Evolutionary conservation across 2,888 invertebrate genomes (phyloP).

Genomic region (Octonoba sinensis): DNA sequence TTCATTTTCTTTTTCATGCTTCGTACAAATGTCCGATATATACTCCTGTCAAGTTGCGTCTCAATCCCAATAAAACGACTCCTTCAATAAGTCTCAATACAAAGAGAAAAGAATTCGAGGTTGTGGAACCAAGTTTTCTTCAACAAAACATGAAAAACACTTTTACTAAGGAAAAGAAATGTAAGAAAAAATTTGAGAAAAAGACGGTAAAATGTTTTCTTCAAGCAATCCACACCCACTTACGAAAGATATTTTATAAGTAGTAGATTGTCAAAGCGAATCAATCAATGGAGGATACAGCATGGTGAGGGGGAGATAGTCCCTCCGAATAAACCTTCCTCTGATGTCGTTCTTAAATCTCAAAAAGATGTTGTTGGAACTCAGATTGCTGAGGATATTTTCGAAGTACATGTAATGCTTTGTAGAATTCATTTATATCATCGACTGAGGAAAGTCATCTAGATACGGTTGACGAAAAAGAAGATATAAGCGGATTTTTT

Average conservation of each 20-base stretch:
- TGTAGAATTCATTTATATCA: too few relatives aligned
- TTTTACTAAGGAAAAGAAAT: constrained; percentile 24
- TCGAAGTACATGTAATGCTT: too few relatives aligned
- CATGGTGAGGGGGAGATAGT: neutral
- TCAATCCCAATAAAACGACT: constrained; percentile 25
- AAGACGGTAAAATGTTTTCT: constrained; percentile 30
- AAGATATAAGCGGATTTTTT: too few relatives aligned
- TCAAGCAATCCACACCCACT: constrained; percentile 21
- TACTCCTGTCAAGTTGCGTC: constrained; percentile 35
- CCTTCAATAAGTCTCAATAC: constrained; percentile 23
- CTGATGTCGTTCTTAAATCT: too few relatives aligned
- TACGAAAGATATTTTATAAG: constrained; percentile 27
- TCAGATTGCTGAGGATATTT: too few relatives aligned
- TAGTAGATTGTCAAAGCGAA: constrained; percentile 18
- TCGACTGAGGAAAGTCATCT: too few relatives aligned
- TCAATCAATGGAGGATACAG: constrained; percentile 7
- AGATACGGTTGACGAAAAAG: too few relatives aligned
- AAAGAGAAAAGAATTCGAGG: constrained; percentile 20
- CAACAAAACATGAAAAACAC: constrained; percentile 17
- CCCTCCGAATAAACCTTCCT: neutral
- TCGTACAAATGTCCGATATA: constrained; percentile 27
- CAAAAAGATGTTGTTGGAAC: too few relatives aligned
- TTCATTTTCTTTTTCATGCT: too few relatives aligned
- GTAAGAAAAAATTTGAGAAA: too few relatives aligned
- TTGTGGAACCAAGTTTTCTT: constrained; percentile 18